Base-by-base conservation (phyloP, 1,140 invertebrate genomes). In the Hycleus cichorii region DNA sequence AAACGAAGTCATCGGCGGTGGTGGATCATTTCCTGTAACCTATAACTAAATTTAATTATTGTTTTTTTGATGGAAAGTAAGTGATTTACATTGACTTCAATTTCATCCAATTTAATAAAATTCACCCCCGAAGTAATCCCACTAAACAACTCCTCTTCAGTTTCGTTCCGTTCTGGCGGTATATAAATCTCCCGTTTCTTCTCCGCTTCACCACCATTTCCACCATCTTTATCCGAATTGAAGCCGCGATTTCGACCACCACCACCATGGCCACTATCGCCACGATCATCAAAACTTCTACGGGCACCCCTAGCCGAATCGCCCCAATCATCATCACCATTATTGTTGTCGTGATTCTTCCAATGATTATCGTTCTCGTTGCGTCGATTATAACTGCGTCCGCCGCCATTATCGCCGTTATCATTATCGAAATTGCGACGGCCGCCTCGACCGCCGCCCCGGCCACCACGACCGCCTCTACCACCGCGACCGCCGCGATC, bases 21-120 rank as follows among this genome's bases (percentile, higher is more conserved):
- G 85, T 4, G 81, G 68, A 71, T 88, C 81, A 49, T 86, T 81
- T 10, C 89, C 88, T 51, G 80, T 82, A 0, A 82, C 78, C 80
- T 83, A 58, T 49, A 66, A 69, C 57, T 25, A 59, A 63, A 57
- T 27, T 47, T 49, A 55, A 56, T n/a, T 32, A 49, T 42, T 42
- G 11, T 10, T 3, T 12, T 32, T 32, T 32, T 32, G 32, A 57
- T 10, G 18, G 18, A 18, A 18, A 18, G 18, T 18, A 18, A 18
- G 18, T 18, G 18, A 49, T 40, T 57, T 50, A 93, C 87, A 66
- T 90, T 85, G 0, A 94, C 87, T 51, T 85, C 81, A 63, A 96
- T 93, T 2, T 83, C 75, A 55, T 93, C 85, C 68, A 92, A 95
- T 63, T 92, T 90, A 38, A 85, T 80, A 72, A 97, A 97, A 72